These are phyloP conservation scores for Chloropsis cyanopogon DNA, from an alignment of 2,113 vertebrate genomes.

Conservation along the genomic window DNA sequence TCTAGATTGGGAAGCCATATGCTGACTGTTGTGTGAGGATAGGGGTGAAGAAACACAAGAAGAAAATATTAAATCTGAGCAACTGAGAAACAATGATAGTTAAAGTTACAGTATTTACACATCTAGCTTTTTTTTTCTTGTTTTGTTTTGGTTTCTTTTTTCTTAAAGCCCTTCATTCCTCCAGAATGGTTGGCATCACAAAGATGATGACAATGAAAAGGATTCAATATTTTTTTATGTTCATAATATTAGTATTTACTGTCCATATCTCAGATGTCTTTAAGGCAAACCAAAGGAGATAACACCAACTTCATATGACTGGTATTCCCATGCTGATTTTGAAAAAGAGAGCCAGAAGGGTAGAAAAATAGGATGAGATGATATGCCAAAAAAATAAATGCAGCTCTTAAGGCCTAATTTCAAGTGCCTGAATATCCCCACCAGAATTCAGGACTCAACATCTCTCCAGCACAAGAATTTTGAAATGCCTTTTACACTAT, in stretches of 20 bases:
- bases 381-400: not conserved
- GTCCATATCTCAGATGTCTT: not conserved
- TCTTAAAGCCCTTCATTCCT: not conserved
- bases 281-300: not conserved
- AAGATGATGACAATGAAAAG: not conserved
- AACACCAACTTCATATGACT: not conserved
- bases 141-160: not conserved
- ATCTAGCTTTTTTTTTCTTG: not conserved
- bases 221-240: not conserved
- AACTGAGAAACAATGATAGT: not conserved
- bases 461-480: not conserved
- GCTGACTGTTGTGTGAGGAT: not conserved
- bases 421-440: not conserved
- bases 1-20: not conserved
- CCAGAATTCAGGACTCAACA: not conserved
- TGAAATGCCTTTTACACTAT: not conserved
- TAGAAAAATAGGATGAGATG: not conserved
- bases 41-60: not conserved
- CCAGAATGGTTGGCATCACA: not conserved
- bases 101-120: not conserved
- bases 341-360: not conserved
- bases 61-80: not conserved
- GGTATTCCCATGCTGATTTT: not conserved
- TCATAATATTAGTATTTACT: not conserved
- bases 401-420: not conserved